These are phyloP conservation scores for Rhyacophila brunnea DNA, from an alignment of 1,140 invertebrate genomes.

Conservation along the genomic window DNA sequence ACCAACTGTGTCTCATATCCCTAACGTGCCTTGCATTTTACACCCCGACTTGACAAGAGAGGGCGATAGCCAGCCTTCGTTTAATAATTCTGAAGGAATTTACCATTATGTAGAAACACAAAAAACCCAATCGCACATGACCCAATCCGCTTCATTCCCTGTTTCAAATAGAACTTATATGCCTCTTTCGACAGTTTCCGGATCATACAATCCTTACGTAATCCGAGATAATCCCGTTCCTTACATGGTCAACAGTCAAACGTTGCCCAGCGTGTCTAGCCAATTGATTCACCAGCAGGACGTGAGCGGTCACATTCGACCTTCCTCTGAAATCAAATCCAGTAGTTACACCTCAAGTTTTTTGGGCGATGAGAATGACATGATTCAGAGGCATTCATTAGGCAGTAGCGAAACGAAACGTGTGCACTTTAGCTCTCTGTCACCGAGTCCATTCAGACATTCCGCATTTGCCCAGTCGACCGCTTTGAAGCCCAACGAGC, in stretches of 20 bases:
- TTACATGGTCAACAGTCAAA: background rate
- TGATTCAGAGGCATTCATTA: background rate
- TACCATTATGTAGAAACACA: slow-evolving; percentile 1
- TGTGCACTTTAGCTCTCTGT: slow-evolving; percentile 22
- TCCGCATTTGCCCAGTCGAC: slow-evolving; percentile 19
- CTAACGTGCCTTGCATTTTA: slow-evolving; percentile 34
- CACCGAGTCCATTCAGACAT: slow-evolving; percentile 23
- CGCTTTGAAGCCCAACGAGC: slow-evolving; percentile 21
- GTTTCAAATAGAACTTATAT: slow-evolving; percentile 8
- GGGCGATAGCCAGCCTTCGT: background rate
- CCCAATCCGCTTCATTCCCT: slow-evolving; percentile 23
- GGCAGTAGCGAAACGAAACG: slow-evolving; percentile 1
- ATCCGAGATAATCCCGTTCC: slow-evolving; percentile 11
- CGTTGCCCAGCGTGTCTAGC: background rate
- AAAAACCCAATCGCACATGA: slow-evolving; percentile 3
- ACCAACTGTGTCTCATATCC: slow-evolving; percentile 49
- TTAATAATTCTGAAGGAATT: slow-evolving; percentile 1
- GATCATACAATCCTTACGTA: slow-evolving; percentile 30
- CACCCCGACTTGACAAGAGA: slow-evolving; percentile 23
- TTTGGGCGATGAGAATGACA: background rate
- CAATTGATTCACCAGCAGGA: background rate
- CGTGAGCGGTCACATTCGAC: background rate
- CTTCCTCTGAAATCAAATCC: background rate
- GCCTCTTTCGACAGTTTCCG: slow-evolving; percentile 29
- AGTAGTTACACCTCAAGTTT: background rate